Conservation (phyloP, 2,113 vertebrate species). For the Zosterops japonicus region DNA sequence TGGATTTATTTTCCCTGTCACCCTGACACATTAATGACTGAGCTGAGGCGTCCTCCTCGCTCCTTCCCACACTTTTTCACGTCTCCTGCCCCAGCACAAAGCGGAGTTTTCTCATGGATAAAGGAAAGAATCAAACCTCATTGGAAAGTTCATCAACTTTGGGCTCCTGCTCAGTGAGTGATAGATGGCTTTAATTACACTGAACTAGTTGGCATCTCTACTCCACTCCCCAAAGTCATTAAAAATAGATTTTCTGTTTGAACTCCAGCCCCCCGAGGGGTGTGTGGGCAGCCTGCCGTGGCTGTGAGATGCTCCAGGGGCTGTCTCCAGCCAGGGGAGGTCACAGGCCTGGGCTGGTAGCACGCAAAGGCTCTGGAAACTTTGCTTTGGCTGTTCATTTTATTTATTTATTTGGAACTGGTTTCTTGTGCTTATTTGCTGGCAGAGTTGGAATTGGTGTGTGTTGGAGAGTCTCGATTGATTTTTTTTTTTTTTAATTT, state of each 20-base stretch:
- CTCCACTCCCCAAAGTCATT: constrained; percentile 84
- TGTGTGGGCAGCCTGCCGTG: constrained; percentile 77
- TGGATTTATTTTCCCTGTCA: neutral
- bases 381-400: neutral
- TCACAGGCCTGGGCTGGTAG: constrained; percentile 70
- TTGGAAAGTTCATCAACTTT: constrained; percentile 76
- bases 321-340: constrained; percentile 74
- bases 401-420: neutral
- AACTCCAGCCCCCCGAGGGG: constrained; percentile 64
- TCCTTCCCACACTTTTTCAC: constrained; percentile 27
- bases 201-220: constrained; percentile 78
- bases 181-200: constrained; percentile 92
- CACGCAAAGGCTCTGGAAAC: constrained; percentile 24
- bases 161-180: constrained; percentile 72
- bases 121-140: constrained; percentile 45
- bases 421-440: neutral
- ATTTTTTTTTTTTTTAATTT: neutral
- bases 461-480: neutral
- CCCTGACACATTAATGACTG: neutral
- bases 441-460: neutral
- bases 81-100: constrained; percentile 10
- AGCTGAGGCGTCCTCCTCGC: neutral
- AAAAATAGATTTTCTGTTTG: constrained; percentile 88
- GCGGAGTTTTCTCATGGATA: constrained; percentile 28
- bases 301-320: constrained; percentile 63